Conservation (phyloP, 2,888 invertebrate species). For the Eulithis prunata region DNA sequence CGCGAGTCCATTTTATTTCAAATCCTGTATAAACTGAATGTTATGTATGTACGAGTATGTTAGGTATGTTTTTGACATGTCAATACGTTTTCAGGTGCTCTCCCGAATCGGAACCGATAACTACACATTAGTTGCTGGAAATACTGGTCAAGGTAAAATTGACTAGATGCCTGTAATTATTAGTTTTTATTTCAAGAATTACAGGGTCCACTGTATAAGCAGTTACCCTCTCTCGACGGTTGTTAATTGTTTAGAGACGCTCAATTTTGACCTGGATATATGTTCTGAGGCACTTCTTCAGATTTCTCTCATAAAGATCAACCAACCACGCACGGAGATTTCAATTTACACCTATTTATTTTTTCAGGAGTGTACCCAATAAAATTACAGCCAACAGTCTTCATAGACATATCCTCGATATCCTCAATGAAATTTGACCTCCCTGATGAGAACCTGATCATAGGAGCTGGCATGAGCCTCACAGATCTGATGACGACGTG, state of each 20-base stretch:
- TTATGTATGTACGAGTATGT: background rate
- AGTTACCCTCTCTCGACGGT: no score
- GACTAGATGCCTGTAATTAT: no score
- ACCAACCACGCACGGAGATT: no score
- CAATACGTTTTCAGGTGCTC: conserved; percentile 65
- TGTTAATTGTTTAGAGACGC: no score
- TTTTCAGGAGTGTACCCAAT: conserved; percentile 76
- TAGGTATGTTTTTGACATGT: background rate
- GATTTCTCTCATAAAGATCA: no score
- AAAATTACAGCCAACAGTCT: conserved; percentile 69
- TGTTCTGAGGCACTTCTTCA: no score
- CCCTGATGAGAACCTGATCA: conserved; percentile 68
- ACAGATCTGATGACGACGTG: conserved; percentile 82
- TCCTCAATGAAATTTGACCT: conserved; percentile 71
- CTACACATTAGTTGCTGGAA: conserved; percentile 88
- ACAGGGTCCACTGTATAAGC: no score
- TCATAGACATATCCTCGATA: conserved; percentile 86
- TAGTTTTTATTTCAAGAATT: no score
- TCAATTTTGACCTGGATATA: no score
- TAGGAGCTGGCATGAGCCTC: conserved; percentile 85
- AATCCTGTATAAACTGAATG: background rate
- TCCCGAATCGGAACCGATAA: conserved; percentile 64
- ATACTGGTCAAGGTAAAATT: conserved; percentile 88
- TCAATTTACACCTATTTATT: background rate
- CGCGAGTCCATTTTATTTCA: no score